Base-by-base conservation (phyloP, 2,113 vertebrate species). In the Sander lucioperca region DNA sequence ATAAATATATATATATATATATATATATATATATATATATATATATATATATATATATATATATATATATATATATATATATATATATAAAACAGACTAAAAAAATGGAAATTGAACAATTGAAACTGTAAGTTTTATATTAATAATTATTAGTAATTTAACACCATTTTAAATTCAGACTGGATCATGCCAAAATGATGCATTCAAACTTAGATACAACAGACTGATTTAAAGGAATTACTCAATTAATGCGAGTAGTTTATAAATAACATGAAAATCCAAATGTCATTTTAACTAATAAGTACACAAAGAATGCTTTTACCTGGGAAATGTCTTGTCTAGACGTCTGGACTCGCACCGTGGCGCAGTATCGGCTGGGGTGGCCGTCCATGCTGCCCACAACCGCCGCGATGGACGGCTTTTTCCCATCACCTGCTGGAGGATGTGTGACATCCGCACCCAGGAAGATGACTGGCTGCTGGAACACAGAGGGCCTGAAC, bases 301-400 rank as follows among this genome's bases (percentile, higher is more conserved):
- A 19, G 48, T 25, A 23, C 36, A 23, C 1, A 45, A 4, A 30
- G 12, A 50, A 0, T 1, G 56, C 11, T 14, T 48, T 56, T 68
- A 92, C 93, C 88, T 99, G 97, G 57, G 98, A 97, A 54, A 97
- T 96, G 84, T 99, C 98, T 89, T 99, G 98, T 4, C 98, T 96
- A 0, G 98, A 99, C 0, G 98, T 99, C 94, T 99, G 98, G 79
- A 99, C 98, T 0, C 98, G 94, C 57, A 99, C 98, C 0, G 98
- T 99, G 33, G 98, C 98, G 0, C 98, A 99, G 94, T 99, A 99
- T 3, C 98, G 96, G 90, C 98, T 99, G 11, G 98, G 98, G 78
- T 99, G 98, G 0, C 98, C 98, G 0, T 99, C 98, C 98, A 99
- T 99, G 92, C 98, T 99, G 88, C 98, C 98, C 39, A 99, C 98